Evolutionary conservation across 2,797 vertebrate genomes (phyloP), one percentile per base, ranked within the genome.

Genomic region (Chelonia mydas): DNA sequence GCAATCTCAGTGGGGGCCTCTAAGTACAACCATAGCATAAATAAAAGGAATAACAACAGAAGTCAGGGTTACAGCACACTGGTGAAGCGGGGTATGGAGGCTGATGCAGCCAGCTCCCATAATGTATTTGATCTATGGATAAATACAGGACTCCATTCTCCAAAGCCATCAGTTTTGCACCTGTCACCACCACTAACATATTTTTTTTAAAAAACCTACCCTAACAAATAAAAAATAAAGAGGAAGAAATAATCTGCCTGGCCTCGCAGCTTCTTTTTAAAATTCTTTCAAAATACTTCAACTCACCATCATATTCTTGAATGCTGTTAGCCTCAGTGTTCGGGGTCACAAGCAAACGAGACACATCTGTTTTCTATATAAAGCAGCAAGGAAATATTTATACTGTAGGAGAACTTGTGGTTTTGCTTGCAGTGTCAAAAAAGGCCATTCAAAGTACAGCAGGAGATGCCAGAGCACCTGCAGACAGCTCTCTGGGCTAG

Each of bases 341-440:
- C 81, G 76, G 81, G 51, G 81, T 89, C 92, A 68, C 1, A n/a
- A 65, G 61, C 28, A 72, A 86, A 83, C 33, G 77, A 90, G 87
- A 92, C 51, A 84, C 72, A 94, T 93, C 92, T 96, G 86, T n/a
- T 90, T 96, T 82, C 50, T 80, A 53, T 87, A 95, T 91, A 80
- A 95, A 94, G 15, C 77, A 91, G 37, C 0, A 0, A 94, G 65
- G 80, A 93, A 94, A 93, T 80, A 96, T 78, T 96, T 88, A 74
- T 68, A 51, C 80, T 93, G 89, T 49, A 91, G 61, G 81, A 93
- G 13, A 94, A 90, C 33, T 23, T 84, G 82, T 84, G 89, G 87
- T 68, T 95, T 94, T 87, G 65, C 77, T 81, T 84, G 72, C 77
- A 82, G 79, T 83, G 89, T 88, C 87, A 90, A 82, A 94, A 81